Conservation (phyloP, 2,888 invertebrate species). For the Campoplex nolae region DNA sequence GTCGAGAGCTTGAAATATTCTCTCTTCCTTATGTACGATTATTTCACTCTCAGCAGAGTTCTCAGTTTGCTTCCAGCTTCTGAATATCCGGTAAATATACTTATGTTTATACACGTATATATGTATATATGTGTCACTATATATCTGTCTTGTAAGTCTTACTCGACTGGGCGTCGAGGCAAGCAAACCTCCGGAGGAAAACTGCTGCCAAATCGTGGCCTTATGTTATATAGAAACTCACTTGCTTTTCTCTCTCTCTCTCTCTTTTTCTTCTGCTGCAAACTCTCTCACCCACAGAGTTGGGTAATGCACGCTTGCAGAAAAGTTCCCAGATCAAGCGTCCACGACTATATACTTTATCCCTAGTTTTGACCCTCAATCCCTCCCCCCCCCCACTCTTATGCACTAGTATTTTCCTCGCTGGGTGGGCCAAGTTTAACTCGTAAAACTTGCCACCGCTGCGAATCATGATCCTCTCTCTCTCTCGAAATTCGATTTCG, state of each 20-base stretch:
- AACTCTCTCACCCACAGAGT: background rate
- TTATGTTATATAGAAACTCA: slow-evolving; percentile 64
- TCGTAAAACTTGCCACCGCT: slow-evolving; percentile 62
- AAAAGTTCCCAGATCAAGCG: slow-evolving; percentile 63
- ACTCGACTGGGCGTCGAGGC: slow-evolving; percentile 50
- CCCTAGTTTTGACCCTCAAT: slow-evolving; percentile 45
- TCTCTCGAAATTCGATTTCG: slow-evolving; percentile 43
- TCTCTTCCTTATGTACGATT: slow-evolving; percentile 60
- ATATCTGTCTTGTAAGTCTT: slow-evolving; percentile 47
- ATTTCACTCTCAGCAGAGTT: slow-evolving; percentile 5
- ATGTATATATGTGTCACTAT: background rate
- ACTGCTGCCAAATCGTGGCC: slow-evolving; percentile 67
- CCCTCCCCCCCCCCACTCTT: background rate
- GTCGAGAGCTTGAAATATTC: slow-evolving; percentile 69
- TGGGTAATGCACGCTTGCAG: slow-evolving; percentile 58
- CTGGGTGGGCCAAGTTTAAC: slow-evolving; percentile 45
- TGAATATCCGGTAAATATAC: background rate
- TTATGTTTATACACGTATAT: background rate
- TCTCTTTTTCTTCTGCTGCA: slow-evolving; percentile 13
- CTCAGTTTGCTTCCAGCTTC: background rate
- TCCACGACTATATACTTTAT: slow-evolving; percentile 18
- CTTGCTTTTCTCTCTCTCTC: slow-evolving; percentile 37
- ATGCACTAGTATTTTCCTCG: slow-evolving; percentile 1
- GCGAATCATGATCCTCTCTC: slow-evolving; percentile 50
- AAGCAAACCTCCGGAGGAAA: slow-evolving; percentile 48